A percentile compares a stretch with the other conserved stretches of the same genome.
These are phyloP conservation scores for Trichopria drosophilae DNA, from an alignment of 2,888 invertebrate species.

Conservation along the genomic window DNA sequence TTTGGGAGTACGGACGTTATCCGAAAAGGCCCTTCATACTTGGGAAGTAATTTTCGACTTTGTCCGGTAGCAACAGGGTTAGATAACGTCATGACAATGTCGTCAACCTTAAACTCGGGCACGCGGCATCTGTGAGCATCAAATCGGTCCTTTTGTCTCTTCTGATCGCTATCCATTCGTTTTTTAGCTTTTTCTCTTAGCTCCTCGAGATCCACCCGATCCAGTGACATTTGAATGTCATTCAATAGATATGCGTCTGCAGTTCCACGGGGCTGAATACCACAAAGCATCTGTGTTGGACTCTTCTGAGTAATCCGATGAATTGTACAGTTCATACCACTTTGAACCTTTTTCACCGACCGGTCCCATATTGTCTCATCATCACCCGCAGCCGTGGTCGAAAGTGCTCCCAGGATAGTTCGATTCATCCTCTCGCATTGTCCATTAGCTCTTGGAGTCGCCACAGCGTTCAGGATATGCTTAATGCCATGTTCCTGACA, in stretches of 20 bases:
- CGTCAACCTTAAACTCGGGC: conserved; percentile 2
- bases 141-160: conserved; percentile 15
- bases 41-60: conserved; percentile 33
- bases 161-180: conserved; percentile 19
- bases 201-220: conserved; percentile 25
- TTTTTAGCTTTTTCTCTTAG: conserved; percentile 20
- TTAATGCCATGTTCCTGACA: conserved; percentile 41
- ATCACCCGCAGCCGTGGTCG: conserved; percentile 32
- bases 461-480: conserved; percentile 40
- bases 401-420: conserved; percentile 39
- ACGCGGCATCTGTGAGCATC: conserved; percentile 21
- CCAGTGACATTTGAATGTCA: conserved; percentile 21
- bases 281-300: conserved; percentile 12
- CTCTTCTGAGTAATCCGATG: conserved; percentile 28
- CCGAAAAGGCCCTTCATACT: conserved; percentile 36
- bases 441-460: conserved; percentile 47
- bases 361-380: conserved; percentile 35
- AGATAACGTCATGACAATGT: conserved; percentile 23
- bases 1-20: conserved; percentile 35
- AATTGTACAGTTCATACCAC: conserved; percentile 28
- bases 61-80: conserved; percentile 32
- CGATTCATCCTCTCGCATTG: conserved; percentile 48
- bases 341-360: conserved; percentile 28
- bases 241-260: conserved; percentile 21
- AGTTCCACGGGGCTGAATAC: conserved; percentile 27